phyloP scores from a whole-genome alignment of 2,888 invertebrate genomes.

The Melinopterus prodromus region DNA sequence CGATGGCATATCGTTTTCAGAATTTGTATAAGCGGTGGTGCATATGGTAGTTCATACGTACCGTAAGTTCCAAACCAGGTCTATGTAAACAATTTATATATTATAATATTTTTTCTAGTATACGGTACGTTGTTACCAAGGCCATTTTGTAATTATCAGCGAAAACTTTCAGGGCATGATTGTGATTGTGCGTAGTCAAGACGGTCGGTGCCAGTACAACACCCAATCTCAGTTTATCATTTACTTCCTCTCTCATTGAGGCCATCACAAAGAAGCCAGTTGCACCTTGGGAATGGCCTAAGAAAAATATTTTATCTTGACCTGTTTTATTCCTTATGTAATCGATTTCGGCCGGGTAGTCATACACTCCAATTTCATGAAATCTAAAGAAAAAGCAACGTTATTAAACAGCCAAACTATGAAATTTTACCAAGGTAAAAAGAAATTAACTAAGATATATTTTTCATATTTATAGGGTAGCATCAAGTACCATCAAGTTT shows the following conservation, averaged over 20 bases:
- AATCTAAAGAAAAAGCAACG: constrained; percentile 51
- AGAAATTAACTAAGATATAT: neutral
- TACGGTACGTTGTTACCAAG: too few relatives aligned
- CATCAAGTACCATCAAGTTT: too few relatives aligned
- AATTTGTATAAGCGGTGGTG: neutral
- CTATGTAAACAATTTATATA: neutral
- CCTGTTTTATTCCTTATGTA: constrained; percentile 67
- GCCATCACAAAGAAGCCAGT: constrained; percentile 70
- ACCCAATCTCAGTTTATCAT: constrained; percentile 66
- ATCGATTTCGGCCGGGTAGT: constrained; percentile 80
- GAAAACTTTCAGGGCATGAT: neutral
- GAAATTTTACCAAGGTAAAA: neutral
- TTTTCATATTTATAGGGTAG: too few relatives aligned
- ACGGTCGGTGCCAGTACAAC: constrained; percentile 70
- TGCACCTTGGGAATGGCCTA: constrained; percentile 76
- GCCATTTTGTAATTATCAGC: neutral
- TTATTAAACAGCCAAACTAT: neutral
- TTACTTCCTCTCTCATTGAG: constrained; percentile 66
- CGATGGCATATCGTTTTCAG: neutral
- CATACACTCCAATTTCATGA: constrained; percentile 79
- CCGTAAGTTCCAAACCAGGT: neutral
- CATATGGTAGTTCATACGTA: neutral
- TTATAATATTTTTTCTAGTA: neutral
- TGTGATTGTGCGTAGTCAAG: constrained; percentile 54
- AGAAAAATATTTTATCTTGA: constrained; percentile 68